These are phyloP conservation scores for Polyommatus icarus DNA, from an alignment of 2,888 invertebrate species.

Conservation along the genomic window DNA sequence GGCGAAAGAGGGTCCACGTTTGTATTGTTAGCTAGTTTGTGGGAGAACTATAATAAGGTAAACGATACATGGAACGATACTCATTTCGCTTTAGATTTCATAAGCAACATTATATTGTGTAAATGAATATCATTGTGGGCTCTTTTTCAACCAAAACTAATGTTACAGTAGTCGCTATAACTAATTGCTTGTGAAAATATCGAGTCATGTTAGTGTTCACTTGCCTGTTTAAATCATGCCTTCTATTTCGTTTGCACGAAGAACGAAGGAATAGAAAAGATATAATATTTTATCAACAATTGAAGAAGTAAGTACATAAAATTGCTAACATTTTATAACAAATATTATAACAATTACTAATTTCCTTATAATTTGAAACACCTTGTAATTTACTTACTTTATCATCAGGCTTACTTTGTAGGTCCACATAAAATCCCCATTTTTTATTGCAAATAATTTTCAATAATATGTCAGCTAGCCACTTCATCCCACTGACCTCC, in stretches of 20 bases:
- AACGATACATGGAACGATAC: conserved; percentile 43
- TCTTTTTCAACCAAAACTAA: conserved; percentile 55
- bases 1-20: conserved; percentile 77
- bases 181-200: conserved; percentile 28
- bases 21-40: conserved; percentile 71
- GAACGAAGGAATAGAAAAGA: background rate
- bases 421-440: no score
- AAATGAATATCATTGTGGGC: conserved; percentile 48
- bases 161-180: conserved; percentile 31
- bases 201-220: background rate
- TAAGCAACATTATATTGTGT: background rate
- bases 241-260: background rate
- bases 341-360: background rate
- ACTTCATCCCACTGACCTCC: no score
- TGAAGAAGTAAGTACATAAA: no score
- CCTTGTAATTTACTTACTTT: background rate
- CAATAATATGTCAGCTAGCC: no score
- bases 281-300: no score
- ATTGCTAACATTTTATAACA: no score
- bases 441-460: no score
- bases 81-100: conserved; percentile 35
- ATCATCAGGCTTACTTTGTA: no score
- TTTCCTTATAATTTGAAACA: background rate
- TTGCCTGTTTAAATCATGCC: background rate
- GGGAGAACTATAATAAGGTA: conserved; percentile 68